Base-by-base conservation (phyloP, 2,888 invertebrate genomes). In the Drosophila subsilvestris region DNA sequence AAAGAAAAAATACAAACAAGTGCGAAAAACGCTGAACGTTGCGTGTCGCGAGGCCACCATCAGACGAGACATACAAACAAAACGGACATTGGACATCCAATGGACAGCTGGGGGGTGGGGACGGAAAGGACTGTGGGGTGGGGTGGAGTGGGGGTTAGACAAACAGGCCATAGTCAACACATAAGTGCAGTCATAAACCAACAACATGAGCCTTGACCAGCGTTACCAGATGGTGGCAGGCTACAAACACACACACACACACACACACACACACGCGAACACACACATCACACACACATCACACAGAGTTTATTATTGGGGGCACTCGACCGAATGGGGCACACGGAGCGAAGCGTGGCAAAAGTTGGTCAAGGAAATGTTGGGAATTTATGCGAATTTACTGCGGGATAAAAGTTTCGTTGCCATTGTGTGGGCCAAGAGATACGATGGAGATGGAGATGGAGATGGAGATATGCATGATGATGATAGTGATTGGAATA, bases 101-200 rank as follows among this genome's bases (percentile, higher is more conserved):
- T 59, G 58, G 42, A 20, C 25, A 43, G 44, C 44, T 22, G 2
- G 14, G 27, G 27, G 2, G 14, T 20, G 27, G 45, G 27, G 43
- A 29, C 48, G 37, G 53, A 12, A 10, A 10, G 49, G 32, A 17
- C 37, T 29, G 22, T 10, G 48, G 43, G 25, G 48, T 5, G 3
- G 2, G 14, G 9, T 7, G n/a, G 17, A 10, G 8, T 17, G 20
- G 29, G 47, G 18, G 12, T 29, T 10, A 14, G 27, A 29, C 54
- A 29, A 50, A 56, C 10, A 44, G 42, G 47, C 56, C 56, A 58
- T 51, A 47, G 47, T 66, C 66, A 67, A 68, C 66, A 63, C 75
- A 76, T 51, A 79, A 74, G 73, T 78, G 79, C 49, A 76, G 65
- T 37, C 76, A 69, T 61, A 65, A 69, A 68, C 58, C 74, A 74